Evolutionary conservation across 2,797 vertebrate genomes (phyloP).

Genomic region (Enoplosus armatus): DNA sequence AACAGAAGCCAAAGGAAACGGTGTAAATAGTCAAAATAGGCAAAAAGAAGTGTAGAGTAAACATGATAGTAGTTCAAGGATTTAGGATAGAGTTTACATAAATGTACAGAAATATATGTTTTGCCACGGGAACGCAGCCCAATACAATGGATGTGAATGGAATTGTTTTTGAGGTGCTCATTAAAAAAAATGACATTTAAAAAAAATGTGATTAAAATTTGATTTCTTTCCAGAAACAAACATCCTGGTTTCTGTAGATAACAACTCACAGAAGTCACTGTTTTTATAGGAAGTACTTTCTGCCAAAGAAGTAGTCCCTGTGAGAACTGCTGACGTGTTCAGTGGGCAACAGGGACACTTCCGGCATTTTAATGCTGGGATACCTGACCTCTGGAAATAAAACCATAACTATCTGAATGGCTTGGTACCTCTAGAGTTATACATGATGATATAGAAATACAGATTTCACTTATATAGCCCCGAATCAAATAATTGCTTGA

Average conservation of each 20-base stretch:
- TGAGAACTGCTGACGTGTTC: not conserved
- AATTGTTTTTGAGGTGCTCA: too few relatives aligned
- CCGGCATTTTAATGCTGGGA: too few relatives aligned
- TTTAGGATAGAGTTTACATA: too few relatives aligned
- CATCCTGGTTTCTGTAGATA: too few relatives aligned
- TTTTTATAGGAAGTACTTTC: not conserved
- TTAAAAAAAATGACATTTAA: too few relatives aligned
- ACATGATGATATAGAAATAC: too few relatives aligned
- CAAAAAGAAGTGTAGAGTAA: too few relatives aligned
- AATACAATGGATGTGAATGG: too few relatives aligned
- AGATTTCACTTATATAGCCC: not conserved
- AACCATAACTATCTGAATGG: not conserved
- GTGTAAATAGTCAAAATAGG: not conserved
- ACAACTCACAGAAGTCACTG: not conserved
- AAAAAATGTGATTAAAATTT: too few relatives aligned
- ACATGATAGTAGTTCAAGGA: not conserved
- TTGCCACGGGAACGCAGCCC: too few relatives aligned
- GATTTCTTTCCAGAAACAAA: too few relatives aligned
- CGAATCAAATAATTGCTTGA: not conserved
- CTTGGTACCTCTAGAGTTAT: not conserved
- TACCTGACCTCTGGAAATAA: not conserved
- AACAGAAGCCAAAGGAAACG: not conserved
- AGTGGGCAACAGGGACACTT: not conserved
- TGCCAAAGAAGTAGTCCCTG: not conserved
- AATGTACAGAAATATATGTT: too few relatives aligned